Conservation (phyloP, 2,113 vertebrate species). For the Oncorhynchus kisutch region DNA sequence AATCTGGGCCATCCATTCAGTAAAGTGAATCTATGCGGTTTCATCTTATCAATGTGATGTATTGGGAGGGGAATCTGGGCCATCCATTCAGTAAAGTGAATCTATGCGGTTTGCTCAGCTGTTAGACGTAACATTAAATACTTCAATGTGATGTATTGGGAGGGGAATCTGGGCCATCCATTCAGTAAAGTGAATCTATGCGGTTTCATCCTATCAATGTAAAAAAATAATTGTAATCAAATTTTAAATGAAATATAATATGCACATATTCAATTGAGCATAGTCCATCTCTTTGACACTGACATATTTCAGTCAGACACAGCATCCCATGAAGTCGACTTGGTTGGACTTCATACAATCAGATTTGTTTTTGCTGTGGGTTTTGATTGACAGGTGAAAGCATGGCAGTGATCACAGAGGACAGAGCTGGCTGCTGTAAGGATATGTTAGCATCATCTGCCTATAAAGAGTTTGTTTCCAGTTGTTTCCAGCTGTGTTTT, state of each 20-base stretch:
- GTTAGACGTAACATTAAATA: conserved; percentile 18
- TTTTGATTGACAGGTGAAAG: conserved; percentile 29
- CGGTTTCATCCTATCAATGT: conserved; percentile 58
- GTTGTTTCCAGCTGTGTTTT: not conserved
- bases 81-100: conserved; percentile 37
- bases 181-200: conserved; percentile 44
- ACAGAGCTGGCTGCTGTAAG: conserved; percentile 22
- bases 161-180: conserved; percentile 54
- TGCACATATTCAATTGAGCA: conserved; percentile 59
- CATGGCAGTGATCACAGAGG: conserved; percentile 37
- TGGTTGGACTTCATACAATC: conserved; percentile 34
- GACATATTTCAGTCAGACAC: conserved; percentile 36
- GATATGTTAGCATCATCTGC: conserved; percentile 6
- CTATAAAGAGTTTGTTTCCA: not conserved
- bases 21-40: conserved; percentile 41
- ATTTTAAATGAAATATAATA: conserved; percentile 62
- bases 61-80: conserved; percentile 48
- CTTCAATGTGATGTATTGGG: conserved; percentile 22
- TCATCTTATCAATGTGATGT: conserved; percentile 28
- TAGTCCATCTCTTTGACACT: conserved; percentile 49
- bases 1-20: conserved; percentile 52
- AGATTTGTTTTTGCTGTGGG: conserved; percentile 22
- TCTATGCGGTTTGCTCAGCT: conserved; percentile 3
- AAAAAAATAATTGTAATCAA: conserved; percentile 52
- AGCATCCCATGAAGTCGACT: conserved; percentile 13